phyloP scores from a whole-genome alignment of 2,797 vertebrate species.

The Rhynchonycteris naso region DNA sequence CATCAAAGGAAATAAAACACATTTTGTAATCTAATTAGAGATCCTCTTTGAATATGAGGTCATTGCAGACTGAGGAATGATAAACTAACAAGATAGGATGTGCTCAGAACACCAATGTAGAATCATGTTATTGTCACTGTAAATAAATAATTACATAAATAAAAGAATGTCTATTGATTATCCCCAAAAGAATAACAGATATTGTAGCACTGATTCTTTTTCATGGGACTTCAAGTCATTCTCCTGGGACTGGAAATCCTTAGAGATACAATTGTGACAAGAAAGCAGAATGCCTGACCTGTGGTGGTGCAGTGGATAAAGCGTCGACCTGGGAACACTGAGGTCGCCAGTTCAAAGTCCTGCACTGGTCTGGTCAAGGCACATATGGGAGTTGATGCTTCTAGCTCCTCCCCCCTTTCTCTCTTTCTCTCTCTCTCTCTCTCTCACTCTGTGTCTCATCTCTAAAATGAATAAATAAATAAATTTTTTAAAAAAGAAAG shows the following conservation, averaged over 20 bases:
- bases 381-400: no score
- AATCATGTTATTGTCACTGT: slow-evolving; percentile 17
- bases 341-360: no score
- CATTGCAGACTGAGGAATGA: background rate
- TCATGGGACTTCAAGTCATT: background rate
- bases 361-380: no score
- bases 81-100: background rate
- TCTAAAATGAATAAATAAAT: no score
- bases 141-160: slow-evolving; percentile 31
- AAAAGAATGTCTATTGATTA: background rate
- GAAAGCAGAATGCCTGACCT: no score
- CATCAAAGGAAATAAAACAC: slow-evolving; percentile 41
- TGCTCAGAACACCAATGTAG: background rate
- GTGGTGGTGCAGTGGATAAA: no score
- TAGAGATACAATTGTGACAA: background rate
- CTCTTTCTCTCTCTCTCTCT: no score
- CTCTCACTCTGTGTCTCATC: no score
- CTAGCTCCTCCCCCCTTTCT: no score
- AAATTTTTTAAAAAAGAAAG: no score
- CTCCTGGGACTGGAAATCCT: slow-evolving; percentile 59
- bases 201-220: background rate
- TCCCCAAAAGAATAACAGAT: slow-evolving; percentile 7
- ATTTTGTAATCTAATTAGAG: slow-evolving; percentile 40
- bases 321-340: no score
- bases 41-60: background rate